phyloP scores from a whole-genome alignment of 2,797 vertebrate species.

The Sebastes trivittatus region DNA sequence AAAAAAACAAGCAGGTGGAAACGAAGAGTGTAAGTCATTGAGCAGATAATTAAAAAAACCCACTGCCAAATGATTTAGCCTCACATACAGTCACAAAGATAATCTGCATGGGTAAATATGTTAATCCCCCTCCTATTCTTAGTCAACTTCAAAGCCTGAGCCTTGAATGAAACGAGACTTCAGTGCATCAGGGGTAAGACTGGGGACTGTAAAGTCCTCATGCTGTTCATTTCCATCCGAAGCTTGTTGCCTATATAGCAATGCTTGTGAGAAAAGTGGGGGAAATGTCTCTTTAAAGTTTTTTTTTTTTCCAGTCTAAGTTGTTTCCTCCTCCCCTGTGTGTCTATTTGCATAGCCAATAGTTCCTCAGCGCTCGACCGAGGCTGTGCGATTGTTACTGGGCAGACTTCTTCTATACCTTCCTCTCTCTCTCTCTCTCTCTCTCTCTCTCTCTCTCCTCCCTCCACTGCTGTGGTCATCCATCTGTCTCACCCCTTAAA shows the following conservation, averaged over 20 bases:
- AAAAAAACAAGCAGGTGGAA: conserved; percentile 68
- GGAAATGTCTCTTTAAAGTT: conserved; percentile 92
- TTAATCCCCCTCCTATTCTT: conserved; percentile 74
- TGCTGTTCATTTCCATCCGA: conserved; percentile 68
- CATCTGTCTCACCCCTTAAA: conserved; percentile 32
- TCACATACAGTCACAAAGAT: conserved; percentile 71
- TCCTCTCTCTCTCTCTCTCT: neutral
- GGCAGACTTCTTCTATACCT: conserved; percentile 86
- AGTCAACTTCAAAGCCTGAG: conserved; percentile 71
- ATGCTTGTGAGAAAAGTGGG: conserved; percentile 66
- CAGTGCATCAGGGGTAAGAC: conserved; percentile 64
- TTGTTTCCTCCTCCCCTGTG: conserved; percentile 87
- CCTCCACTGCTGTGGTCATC: conserved; percentile 37
- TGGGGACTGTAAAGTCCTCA: conserved; percentile 66
- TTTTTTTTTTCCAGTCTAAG: conserved; percentile 81
- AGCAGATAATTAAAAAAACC: conserved; percentile 68
- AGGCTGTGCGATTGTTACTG: conserved; percentile 92
- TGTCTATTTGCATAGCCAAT: conserved; percentile 93
- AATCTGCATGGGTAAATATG: conserved; percentile 79
- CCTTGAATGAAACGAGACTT: conserved; percentile 68
- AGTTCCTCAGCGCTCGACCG: conserved; percentile 84
- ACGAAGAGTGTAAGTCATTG: conserved; percentile 51
- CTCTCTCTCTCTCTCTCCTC: neutral
- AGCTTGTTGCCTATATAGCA: conserved; percentile 33
- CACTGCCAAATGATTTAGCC: conserved; percentile 72